Conservation (phyloP, 2,797 vertebrate species). For the Cynopterus sphinx region DNA sequence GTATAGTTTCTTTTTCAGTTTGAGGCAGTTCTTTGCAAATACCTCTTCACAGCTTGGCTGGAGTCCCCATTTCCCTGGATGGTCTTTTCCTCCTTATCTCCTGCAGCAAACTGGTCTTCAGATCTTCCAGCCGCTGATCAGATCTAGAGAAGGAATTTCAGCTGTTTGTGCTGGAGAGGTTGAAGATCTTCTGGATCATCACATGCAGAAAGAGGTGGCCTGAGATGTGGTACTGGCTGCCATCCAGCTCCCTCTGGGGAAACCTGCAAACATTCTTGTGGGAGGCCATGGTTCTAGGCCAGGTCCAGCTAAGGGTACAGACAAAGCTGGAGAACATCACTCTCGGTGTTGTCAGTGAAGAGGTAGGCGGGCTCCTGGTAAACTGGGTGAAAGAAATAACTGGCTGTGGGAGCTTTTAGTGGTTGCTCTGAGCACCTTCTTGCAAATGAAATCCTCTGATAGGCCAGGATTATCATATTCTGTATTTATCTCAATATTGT, state of each 20-base stretch:
- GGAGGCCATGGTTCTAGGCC: not conserved
- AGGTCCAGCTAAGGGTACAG: too few species aligned
- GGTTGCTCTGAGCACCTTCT: not conserved
- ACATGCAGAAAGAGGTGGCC: constrained; percentile 52
- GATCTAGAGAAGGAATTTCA: constrained; percentile 66
- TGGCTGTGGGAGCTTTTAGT: not conserved
- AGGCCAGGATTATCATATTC: not conserved
- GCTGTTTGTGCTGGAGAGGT: constrained; percentile 68
- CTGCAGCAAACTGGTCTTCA: constrained; percentile 37
- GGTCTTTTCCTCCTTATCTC: not conserved
- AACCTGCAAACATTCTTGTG: constrained; percentile 69
- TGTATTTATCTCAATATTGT: not conserved
- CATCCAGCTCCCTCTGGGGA: constrained; percentile 25
- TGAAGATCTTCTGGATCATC: constrained; percentile 69
- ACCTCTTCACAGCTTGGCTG: constrained; percentile 62
- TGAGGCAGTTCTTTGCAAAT: constrained; percentile 59
- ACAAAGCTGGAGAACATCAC: not conserved
- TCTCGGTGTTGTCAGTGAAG: not conserved
- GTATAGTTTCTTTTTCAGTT: constrained; percentile 48
- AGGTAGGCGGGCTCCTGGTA: too few species aligned
- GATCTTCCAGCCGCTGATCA: constrained; percentile 57
- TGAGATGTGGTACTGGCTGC: constrained; percentile 31
- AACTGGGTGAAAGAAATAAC: too few species aligned
- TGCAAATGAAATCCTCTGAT: not conserved
- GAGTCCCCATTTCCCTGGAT: not conserved